Percentiles rank a stretch among this genome's conserved stretches.
Conservation (phyloP, 2,888 invertebrate species). For the Branchellion lobata region DNA sequence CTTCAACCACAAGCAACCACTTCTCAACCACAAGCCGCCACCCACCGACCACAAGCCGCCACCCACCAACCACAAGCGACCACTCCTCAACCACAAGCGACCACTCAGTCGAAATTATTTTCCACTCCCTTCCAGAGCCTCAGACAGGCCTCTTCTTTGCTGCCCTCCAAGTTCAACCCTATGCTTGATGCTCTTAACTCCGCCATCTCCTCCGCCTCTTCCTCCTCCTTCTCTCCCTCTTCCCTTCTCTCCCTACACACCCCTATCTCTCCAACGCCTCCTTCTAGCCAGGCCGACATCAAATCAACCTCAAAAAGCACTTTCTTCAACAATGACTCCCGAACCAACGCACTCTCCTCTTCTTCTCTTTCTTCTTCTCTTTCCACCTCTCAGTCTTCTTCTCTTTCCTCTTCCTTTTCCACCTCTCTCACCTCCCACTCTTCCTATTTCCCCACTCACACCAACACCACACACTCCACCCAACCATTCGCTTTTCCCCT, state of each 20-base stretch:
- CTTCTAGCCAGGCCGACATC: not conserved
- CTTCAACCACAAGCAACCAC: not conserved
- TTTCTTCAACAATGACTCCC: not conserved
- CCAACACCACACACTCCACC: too few relatives aligned
- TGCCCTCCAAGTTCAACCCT: constrained; percentile 32
- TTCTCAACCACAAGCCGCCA: not conserved
- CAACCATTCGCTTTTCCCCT: too few relatives aligned
- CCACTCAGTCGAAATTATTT: constrained; percentile 19
- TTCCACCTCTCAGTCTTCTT: not conserved
- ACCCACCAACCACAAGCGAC: not conserved
- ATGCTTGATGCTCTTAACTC: constrained; percentile 26
- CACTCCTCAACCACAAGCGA: not conserved
- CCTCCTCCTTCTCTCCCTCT: constrained; percentile 26
- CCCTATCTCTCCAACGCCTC: not conserved
- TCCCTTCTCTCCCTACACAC: not conserved
- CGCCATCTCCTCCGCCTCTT: constrained; percentile 31
- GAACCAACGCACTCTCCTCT: not conserved
- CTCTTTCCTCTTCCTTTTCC: not conserved
- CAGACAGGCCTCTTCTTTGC: constrained; percentile 32
- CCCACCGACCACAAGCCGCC: not conserved
- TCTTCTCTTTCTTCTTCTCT: not conserved
- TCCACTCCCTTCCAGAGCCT: constrained; percentile 16
- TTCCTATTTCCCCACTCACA: too few relatives aligned
- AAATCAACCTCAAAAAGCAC: not conserved
- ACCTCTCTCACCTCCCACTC: not conserved